Evolutionary conservation across 2,888 invertebrate genomes (phyloP), one percentile per base, ranked within the genome.

Genomic region (Cantharis flavilabris): DNA sequence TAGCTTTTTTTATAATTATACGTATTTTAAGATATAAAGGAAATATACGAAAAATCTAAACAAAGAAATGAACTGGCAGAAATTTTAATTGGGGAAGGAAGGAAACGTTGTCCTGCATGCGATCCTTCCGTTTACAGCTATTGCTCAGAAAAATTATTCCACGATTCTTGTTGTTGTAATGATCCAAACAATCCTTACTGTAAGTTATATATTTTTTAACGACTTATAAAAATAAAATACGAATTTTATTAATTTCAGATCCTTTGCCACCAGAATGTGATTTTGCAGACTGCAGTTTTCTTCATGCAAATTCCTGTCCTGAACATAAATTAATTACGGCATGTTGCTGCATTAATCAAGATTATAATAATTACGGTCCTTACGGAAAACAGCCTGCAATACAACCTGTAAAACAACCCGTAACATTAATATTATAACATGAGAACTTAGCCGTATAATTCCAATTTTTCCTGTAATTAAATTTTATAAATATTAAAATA

Each of bases 91-190:
- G 69, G 63, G n/a, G 11, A 9, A 70, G 63, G 69, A 11, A 69
- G 80, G 69, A 81, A 86, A 73, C 77, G 85, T n/a, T 95, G 95
- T 82, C 95, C 95, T 0, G 86, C 93, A 28, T 95, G 95, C 83
- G 95, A 95, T 85, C 92, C 93, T 0, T 94, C 95, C 0, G 94
- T 95, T 4, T 95, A 92, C 86, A 91, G 93, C 82, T 95, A 95
- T 86, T 95, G 95, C 85, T 92, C 92, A 0, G 91, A 94, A 77
- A 95, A 94, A 87, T 89, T 95, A 76, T 89, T 92, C 4, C 95
- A 95, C 83, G 95, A 95, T 84, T 91, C 94, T 0, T 95, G 95
- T 85, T 95, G 95, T 85, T 95, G 95, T 82, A 90, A 91, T 81
- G 89, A 90, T 83, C 88, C 89, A 5, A 85, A 87, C 79, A 86